Evolutionary conservation across 2,797 vertebrate genomes (phyloP), one percentile per base, ranked within the genome.

Genomic region (Jordanella pulchra): DNA sequence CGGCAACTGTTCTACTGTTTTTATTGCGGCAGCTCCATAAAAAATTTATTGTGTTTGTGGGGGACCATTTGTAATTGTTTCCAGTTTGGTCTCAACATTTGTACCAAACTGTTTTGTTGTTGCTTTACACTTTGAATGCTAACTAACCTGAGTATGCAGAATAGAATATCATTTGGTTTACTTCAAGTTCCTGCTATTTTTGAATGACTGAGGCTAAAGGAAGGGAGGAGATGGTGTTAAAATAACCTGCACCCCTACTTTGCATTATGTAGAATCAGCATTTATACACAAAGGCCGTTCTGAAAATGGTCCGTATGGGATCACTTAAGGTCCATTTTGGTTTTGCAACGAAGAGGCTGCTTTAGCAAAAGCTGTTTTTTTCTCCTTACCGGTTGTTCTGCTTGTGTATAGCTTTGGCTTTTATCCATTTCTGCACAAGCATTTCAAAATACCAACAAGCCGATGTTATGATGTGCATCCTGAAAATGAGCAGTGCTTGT

Each of bases 31-130:
- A 55, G 48, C 77, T 79, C 50, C 53, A 73, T 65, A 89, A 76
- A 84, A 75, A 75, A 25, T 72, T 75, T 67, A 72, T 73, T 72
- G 67, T 74, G 56, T 76, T 70, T 86, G 79, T 78, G 74, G 81
- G 82, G 76, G 78, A 83, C 72, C n/a, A 48, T 74, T 80, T 86
- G 68, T 89, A 91, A 92, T 89, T 89, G 82, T 89, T 93, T 89
- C 90, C 90, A 35, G 42, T 65, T 77, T 65, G 71, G 74, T 87
- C 87, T 82, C 86, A 82, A 58, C 53, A 23, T 82, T 78, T 73
- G 74, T 68, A 55, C 48, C 39, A 47, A 23, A n/a, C n/a, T 61
- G 28, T 23, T 39, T 58, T 58, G 55, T n/a, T 71, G 12, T n/a
- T 27, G 58, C 72, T 61, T 69, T 70, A 1, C 21, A 70, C 60